Conservation (phyloP, 64 coral and sea anemone species). For the Trachythela sp. region DNA sequence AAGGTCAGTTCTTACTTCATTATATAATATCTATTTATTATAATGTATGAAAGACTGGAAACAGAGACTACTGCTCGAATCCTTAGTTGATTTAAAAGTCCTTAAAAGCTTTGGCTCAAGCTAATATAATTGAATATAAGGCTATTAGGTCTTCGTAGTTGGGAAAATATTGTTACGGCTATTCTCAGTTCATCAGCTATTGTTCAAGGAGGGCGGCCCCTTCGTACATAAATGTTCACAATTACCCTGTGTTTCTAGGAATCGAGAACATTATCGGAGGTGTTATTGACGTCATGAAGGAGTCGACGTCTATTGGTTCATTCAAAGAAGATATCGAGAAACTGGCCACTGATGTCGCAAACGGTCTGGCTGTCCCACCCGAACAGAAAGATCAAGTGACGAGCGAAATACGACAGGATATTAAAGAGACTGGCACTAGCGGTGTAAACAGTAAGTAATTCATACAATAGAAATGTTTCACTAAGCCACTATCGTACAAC, state of each 20-base stretch:
- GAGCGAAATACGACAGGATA: conserved; percentile 39
- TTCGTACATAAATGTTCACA: neutral
- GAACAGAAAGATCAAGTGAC: conserved; percentile 41
- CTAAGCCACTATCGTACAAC: too few species aligned
- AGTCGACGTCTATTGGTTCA: conserved; percentile 33
- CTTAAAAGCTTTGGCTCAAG: too few species aligned
- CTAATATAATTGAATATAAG: too few species aligned
- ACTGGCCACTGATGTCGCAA: conserved; percentile 29
- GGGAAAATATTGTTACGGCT: too few species aligned
- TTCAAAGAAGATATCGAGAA: conserved; percentile 44
- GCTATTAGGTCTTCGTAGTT: too few species aligned
- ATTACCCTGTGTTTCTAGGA: neutral
- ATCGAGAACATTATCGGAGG: neutral
- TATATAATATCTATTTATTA: neutral
- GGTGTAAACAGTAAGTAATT: conserved; percentile 33
- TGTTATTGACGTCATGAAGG: conserved; percentile 31
- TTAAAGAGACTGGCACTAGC: conserved; percentile 39
- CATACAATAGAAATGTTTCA: neutral
- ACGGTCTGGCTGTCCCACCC: conserved; percentile 24
- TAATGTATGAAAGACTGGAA: neutral
- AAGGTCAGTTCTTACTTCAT: neutral
- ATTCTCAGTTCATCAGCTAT: too few species aligned
- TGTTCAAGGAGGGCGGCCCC: neutral
- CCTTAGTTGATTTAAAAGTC: too few species aligned
- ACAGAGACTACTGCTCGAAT: neutral